phyloP scores from a whole-genome alignment of 2,113 vertebrate species.

The Halcyon malimbica region DNA sequence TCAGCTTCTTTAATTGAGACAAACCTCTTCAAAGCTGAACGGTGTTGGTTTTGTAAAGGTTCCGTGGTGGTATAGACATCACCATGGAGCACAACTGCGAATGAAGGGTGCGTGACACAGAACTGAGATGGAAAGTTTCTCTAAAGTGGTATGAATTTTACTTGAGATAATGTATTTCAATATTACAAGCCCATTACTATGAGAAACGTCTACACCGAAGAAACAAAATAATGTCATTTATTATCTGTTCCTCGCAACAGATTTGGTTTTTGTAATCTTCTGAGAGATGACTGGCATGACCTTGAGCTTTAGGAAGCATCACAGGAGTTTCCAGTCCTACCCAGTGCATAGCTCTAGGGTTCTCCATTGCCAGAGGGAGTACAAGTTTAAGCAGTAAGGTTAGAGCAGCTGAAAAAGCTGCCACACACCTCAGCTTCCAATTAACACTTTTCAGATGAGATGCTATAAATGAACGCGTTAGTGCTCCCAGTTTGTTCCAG shows the following conservation, averaged over 20 bases:
- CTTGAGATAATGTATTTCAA: not conserved
- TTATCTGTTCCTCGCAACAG: not conserved
- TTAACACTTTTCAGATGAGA: constrained; percentile 13
- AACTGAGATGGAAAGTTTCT: not conserved
- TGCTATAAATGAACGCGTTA: not conserved
- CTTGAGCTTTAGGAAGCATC: not conserved
- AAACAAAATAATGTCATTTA: not conserved
- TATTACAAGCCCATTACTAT: not conserved
- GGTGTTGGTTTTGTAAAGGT: not conserved
- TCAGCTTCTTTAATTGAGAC: not conserved
- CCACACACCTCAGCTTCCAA: not conserved
- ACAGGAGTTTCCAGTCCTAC: not conserved
- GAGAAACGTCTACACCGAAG: not conserved
- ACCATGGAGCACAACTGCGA: not conserved
- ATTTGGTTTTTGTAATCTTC: not conserved
- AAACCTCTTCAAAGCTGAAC: not conserved
- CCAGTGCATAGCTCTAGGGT: not conserved
- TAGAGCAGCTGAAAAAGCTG: not conserved
- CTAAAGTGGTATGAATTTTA: not conserved
- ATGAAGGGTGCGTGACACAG: not conserved
- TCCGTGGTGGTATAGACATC: accelerated
- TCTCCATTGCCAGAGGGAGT: not conserved
- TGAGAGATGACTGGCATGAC: not conserved
- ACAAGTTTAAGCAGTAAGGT: not conserved
- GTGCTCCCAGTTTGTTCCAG: not conserved